Conservation (phyloP, 2,888 invertebrate species). For the Stenodema calcarata region DNA sequence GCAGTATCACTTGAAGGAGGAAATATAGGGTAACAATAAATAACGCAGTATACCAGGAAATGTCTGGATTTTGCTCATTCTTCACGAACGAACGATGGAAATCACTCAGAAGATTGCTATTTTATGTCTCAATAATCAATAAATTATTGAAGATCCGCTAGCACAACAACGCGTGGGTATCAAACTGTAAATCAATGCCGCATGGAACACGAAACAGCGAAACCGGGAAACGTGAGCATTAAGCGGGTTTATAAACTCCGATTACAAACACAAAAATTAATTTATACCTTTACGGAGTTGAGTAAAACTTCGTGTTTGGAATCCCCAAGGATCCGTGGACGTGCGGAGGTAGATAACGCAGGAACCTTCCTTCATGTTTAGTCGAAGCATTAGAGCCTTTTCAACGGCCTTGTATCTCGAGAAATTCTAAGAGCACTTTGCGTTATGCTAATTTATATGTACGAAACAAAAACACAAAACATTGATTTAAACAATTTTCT, state of each 20-base stretch:
- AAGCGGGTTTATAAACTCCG: neutral
- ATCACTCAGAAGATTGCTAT: neutral
- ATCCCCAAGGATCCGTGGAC: neutral
- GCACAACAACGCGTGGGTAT: neutral
- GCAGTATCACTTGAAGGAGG: no score
- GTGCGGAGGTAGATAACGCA: neutral
- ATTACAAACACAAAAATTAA: slow-evolving; percentile 17
- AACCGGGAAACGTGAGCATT: slow-evolving; percentile 24
- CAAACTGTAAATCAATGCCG: slow-evolving; percentile 24
- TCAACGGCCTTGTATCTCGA: neutral
- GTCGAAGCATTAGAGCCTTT: neutral
- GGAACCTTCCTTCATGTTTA: neutral
- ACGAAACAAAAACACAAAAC: neutral
- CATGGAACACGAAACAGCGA: neutral
- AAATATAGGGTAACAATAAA: no score
- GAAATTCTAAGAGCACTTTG: neutral
- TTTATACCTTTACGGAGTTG: slow-evolving; percentile 15
- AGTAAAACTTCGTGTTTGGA: slow-evolving; percentile 1
- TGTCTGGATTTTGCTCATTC: neutral
- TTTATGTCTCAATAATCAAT: neutral
- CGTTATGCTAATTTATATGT: neutral
- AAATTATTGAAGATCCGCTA: neutral
- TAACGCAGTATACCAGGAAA: no score
- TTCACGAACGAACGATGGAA: neutral
- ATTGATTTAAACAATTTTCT: no score